Evolutionary conservation across 2,797 vertebrate genomes (phyloP), one percentile per base, ranked within the genome.

Genomic region (Phrynocephalus vlangalii): DNA sequence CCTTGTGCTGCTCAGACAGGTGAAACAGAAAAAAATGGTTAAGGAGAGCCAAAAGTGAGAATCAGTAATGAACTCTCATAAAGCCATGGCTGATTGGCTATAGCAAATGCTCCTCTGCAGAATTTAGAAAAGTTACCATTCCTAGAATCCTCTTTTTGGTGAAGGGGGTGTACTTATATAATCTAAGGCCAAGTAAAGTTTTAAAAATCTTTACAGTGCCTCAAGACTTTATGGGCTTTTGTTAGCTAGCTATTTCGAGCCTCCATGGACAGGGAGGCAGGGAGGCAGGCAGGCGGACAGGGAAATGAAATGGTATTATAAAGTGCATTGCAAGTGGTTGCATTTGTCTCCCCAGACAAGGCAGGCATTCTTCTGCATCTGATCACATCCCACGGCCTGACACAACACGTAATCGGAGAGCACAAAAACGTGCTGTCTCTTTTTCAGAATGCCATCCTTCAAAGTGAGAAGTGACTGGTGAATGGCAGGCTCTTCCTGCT

Each of bases 261-360:
- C 68, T 26, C 1, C 28, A n/a, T 70, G 68, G 26, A n/a, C 28
- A 68, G 22, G 26, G 20, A 68, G 67, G 68, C 52, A 52, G 52
- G 52, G 20, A 68, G 67, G 68, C 52, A 52, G 52, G 52, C 52
- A 52, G 11, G 52, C 11, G 52, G 52, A 52, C 52, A 52, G 52
- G 11, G 8, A 52, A 52, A 52, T 6, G 11, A 52, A 52, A 52
- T 52, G 52, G 52, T 52, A 8, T 52, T 52, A 11, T 52, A 52
- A 52, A 52, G 52, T 11, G 52, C 52, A 52, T 52, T 52, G 11
- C 38, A 83, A 87, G 78, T 38, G 48, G 26, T 48, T 28, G 66
- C 73, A 87, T 90, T 90, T 87, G 72, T 85, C 83, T 77, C n/a
- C 5, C 72, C 26, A 73, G 83, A 90, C 66, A 87, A 87, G 81